These are phyloP conservation scores for Zelostemma sp. DNA, from an alignment of 1,140 invertebrate species.

Conservation along the genomic window DNA sequence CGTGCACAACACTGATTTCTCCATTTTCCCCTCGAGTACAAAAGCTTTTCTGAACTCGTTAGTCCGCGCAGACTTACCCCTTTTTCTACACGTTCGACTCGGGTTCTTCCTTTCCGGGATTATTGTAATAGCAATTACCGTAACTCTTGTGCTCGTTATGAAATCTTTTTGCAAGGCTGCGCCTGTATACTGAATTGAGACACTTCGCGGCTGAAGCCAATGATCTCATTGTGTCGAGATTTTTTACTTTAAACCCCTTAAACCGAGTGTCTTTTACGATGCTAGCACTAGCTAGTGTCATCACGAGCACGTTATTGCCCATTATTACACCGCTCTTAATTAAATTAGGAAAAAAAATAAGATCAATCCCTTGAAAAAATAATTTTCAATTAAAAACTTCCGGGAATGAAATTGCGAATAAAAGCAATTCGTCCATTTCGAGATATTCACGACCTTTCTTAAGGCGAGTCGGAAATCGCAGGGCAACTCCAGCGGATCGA, in stretches of 20 bases:
- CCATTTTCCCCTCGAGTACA: constrained; percentile 6
- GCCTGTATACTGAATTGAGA: constrained; percentile 21
- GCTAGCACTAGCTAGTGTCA: too few relatives aligned
- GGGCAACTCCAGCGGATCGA: too few relatives aligned
- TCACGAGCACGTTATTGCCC: too few relatives aligned
- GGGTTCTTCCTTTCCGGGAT: constrained; percentile 17
- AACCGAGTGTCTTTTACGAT: constrained; percentile 1
- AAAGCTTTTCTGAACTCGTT: constrained; percentile 17
- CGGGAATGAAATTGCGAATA: too few relatives aligned
- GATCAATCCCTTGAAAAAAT: too few relatives aligned
- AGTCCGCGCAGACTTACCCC: constrained; percentile 12
- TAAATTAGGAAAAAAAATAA: too few relatives aligned
- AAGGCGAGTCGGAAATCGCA: too few relatives aligned
- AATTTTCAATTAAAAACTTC: too few relatives aligned
- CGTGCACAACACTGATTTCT: constrained; percentile 13
- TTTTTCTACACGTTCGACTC: background rate
- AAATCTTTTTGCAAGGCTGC: constrained; percentile 31
- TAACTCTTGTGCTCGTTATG: constrained; percentile 30
- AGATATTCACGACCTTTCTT: too few relatives aligned
- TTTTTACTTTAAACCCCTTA: too few relatives aligned
- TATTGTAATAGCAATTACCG: constrained; percentile 31
- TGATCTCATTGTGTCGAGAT: constrained; percentile 16
- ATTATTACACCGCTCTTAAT: too few relatives aligned
- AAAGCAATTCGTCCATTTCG: too few relatives aligned
- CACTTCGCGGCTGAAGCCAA: constrained; percentile 12